These are phyloP conservation scores for Gymnothorax javanicus DNA, from an alignment of 2,797 vertebrate species.

Conservation along the genomic window DNA sequence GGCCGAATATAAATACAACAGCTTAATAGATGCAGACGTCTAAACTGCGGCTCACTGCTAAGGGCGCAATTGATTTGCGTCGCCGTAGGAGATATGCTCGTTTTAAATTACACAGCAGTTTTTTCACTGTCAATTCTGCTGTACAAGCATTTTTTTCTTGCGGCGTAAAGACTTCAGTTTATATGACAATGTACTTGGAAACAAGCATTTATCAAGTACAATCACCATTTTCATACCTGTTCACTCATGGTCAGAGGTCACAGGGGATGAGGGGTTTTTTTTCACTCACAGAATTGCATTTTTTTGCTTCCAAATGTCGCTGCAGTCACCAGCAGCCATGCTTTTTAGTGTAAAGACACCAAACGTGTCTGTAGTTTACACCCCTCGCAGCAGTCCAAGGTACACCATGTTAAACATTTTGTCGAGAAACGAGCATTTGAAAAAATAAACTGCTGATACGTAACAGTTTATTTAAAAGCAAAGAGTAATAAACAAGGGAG, in stretches of 20 bases:
- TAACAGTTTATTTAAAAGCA: background rate
- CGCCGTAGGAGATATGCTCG: background rate
- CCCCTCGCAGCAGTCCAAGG: background rate
- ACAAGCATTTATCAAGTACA: background rate
- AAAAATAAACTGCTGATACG: background rate
- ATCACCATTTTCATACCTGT: background rate
- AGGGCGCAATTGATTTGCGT: background rate
- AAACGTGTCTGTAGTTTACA: background rate
- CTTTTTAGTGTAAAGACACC: background rate
- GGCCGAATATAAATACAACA: conserved; percentile 7
- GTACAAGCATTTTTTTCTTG: background rate
- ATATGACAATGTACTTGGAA: background rate
- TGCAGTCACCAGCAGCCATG: background rate
- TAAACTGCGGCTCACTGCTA: background rate
- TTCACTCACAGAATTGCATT: background rate
- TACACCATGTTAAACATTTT: background rate
- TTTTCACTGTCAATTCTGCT: background rate
- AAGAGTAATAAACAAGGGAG: background rate
- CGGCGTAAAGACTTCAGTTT: background rate
- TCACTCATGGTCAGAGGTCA: background rate
- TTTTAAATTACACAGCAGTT: background rate
- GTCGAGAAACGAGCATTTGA: background rate
- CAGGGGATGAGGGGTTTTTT: background rate
- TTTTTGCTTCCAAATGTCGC: background rate
- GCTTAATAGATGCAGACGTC: background rate